Evolutionary conservation across 2,888 invertebrate species (phyloP).

Genomic region (Pristionchus fissidentatus): DNA sequence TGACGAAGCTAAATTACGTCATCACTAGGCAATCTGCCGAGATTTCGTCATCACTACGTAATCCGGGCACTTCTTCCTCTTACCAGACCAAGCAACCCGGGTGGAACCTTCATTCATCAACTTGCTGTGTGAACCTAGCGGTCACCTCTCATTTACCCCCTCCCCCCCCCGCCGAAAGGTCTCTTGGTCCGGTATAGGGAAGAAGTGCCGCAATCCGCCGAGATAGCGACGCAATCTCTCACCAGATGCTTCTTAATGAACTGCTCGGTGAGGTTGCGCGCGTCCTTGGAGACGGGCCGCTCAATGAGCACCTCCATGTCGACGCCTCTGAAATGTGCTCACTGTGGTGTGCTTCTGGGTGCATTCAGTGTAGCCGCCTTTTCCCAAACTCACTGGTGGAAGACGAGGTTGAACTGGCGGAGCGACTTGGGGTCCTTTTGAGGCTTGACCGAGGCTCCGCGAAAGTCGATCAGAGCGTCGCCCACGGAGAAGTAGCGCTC

Average conservation of each 20-base stretch:
- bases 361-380: neutral
- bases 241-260: slow-evolving; percentile 32
- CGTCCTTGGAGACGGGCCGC: slow-evolving; percentile 28
- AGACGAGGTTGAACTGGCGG: slow-evolving; percentile 10
- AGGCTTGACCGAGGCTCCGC: neutral
- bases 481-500: slow-evolving; percentile 33
- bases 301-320: slow-evolving; percentile 22
- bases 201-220: no score
- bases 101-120: no score
- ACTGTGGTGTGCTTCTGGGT: neutral
- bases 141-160: neutral
- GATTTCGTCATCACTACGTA: no score
- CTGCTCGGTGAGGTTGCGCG: neutral
- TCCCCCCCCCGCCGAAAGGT: neutral
- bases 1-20: neutral
- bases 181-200: no score
- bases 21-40: no score
- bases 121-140: no score
- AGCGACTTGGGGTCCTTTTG: neutral
- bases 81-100: no score
- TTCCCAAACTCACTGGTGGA: neutral
- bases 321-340: neutral
- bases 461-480: slow-evolving; percentile 3
- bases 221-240: no score
- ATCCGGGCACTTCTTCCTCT: no score